Conservation (phyloP, 2,797 vertebrate genomes). For the Xerus rutilus region DNA sequence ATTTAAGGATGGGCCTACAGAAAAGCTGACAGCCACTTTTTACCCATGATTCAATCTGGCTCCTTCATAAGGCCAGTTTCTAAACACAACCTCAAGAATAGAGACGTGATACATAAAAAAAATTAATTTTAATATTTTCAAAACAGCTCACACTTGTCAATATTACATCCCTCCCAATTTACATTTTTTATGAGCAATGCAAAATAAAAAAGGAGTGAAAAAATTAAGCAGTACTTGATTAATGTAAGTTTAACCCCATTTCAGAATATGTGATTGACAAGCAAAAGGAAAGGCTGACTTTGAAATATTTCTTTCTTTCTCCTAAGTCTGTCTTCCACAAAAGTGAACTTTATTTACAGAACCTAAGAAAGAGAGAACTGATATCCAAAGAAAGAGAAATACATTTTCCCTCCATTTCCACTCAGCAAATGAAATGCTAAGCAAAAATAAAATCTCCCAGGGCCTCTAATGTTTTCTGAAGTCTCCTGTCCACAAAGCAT, state of each 20-base stretch:
- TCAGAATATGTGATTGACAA: slow-evolving; percentile 17
- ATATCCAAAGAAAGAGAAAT: not conserved
- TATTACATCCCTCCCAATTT: not conserved
- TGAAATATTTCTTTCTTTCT: slow-evolving; percentile 12
- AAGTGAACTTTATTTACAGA: slow-evolving; percentile 40
- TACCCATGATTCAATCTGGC: slow-evolving; percentile 56
- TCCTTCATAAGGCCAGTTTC: slow-evolving; percentile 48
- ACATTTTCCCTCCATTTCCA: slow-evolving; percentile 47
- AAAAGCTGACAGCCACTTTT: slow-evolving; percentile 64
- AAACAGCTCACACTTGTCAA: slow-evolving; percentile 34
- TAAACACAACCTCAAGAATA: slow-evolving; percentile 36
- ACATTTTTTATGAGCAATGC: not conserved
- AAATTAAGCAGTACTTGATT: slow-evolving; percentile 24
- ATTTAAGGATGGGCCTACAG: slow-evolving; percentile 63
- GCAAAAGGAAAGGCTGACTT: slow-evolving; percentile 48
- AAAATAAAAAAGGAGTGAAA: slow-evolving; percentile 48
- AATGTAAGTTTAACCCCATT: slow-evolving; percentile 48
- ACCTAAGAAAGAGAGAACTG: not conserved
- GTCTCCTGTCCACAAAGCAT: not conserved
- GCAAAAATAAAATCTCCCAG: slow-evolving; percentile 38
- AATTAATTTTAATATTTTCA: slow-evolving; percentile 40
- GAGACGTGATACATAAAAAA: not conserved
- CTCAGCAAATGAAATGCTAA: slow-evolving; percentile 56
- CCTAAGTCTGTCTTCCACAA: not conserved
- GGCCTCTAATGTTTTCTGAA: slow-evolving; percentile 19